Percentiles rank a stretch among this genome's conserved stretches.
Evolutionary conservation across 2,113 vertebrate species (phyloP).

Genomic region (Galbula dea): DNA sequence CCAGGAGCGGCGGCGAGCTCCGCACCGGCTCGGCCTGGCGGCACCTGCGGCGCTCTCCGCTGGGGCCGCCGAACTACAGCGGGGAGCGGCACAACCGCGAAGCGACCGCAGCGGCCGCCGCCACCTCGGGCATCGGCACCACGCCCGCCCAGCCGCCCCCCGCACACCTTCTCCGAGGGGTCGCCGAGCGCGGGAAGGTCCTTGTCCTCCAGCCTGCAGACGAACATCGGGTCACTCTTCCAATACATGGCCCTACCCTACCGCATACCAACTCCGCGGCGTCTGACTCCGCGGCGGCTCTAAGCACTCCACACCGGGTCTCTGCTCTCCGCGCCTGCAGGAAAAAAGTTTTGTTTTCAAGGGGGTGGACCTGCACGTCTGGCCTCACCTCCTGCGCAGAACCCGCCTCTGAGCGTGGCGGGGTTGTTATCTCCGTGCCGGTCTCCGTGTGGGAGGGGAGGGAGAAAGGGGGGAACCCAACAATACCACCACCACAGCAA

Average conservation of each 20-base stretch:
- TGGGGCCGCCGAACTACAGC: background rate
- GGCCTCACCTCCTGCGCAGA: constrained; percentile 79
- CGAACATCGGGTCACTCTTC: constrained; percentile 85
- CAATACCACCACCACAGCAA: background rate
- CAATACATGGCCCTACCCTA: constrained; percentile 84
- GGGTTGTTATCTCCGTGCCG: constrained; percentile 42
- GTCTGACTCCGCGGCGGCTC: background rate
- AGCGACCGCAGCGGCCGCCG: background rate
- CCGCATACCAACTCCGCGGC: constrained; percentile 67
- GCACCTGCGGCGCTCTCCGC: background rate
- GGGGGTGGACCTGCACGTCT: constrained; percentile 75
- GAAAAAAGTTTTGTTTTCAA: constrained; percentile 73
- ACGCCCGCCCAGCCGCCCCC: constrained; percentile 43
- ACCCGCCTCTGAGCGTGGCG: constrained; percentile 67
- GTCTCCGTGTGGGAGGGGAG: background rate
- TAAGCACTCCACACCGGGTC: constrained; percentile 18
- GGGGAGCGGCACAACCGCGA: background rate
- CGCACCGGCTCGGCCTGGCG: background rate
- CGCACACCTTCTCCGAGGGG: constrained; percentile 81
- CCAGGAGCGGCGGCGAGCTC: background rate
- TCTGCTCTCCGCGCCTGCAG: constrained; percentile 59
- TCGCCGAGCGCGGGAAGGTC: constrained; percentile 72
- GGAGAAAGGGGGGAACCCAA: background rate
- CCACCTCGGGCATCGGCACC: constrained; percentile 55
- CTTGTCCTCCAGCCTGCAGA: constrained; percentile 76